Evolutionary conservation across 2,888 invertebrate species (phyloP).

Genomic region (Dasysyrphus albostriatus): DNA sequence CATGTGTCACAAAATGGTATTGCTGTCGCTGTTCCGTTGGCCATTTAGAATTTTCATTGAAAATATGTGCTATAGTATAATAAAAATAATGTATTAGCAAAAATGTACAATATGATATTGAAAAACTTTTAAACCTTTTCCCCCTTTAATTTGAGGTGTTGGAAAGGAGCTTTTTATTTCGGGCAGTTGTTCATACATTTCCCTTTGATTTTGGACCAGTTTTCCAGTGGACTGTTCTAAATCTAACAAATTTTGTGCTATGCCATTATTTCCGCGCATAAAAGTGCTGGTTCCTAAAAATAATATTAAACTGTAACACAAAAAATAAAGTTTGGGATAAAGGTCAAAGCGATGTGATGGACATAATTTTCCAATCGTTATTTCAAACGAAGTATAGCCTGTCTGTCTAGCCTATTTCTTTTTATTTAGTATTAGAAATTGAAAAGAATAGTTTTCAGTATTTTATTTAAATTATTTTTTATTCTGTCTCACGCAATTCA

Average conservation of each 20-base stretch:
- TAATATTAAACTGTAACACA: not conserved
- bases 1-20: slow-evolving; percentile 50
- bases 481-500: too few relatives aligned
- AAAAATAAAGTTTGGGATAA: too few relatives aligned
- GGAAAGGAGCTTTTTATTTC: slow-evolving; percentile 39
- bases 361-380: too few relatives aligned
- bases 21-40: slow-evolving; percentile 62
- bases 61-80: slow-evolving; percentile 48
- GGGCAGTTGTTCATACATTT: slow-evolving; percentile 77
- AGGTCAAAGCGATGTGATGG: too few relatives aligned
- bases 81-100: not conserved
- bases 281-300: slow-evolving; percentile 86
- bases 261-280: slow-evolving; percentile 89
- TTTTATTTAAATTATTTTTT: too few relatives aligned
- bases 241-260: slow-evolving; percentile 79
- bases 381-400: too few relatives aligned
- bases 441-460: too few relatives aligned
- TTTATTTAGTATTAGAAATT: too few relatives aligned
- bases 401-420: too few relatives aligned
- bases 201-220: slow-evolving; percentile 79
- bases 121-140: slow-evolving; percentile 62
- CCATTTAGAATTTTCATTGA: slow-evolving; percentile 79
- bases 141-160: slow-evolving; percentile 64
- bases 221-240: slow-evolving; percentile 76
- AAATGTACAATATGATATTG: not conserved